A percentile compares a stretch with the other conserved stretches of the same genome.
phyloP scores from a whole-genome alignment of 2,797 vertebrate species.

The Chelon labrosus region DNA sequence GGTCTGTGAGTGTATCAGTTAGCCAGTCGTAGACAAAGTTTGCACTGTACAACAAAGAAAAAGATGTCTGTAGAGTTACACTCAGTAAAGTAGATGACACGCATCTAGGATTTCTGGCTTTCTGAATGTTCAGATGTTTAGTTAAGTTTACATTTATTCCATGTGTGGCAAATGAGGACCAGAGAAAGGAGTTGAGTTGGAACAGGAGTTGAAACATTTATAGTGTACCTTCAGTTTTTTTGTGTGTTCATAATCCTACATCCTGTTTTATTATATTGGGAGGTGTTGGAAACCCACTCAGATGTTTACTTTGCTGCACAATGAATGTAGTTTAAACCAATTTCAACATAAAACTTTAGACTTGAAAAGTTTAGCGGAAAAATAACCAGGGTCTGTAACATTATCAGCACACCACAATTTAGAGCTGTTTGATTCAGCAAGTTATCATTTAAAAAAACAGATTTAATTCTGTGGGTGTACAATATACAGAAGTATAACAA shows the following conservation, averaged over 20 bases:
- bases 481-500: neutral
- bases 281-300: neutral
- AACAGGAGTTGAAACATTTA: neutral
- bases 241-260: neutral
- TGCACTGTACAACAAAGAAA: neutral
- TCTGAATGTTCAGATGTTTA: neutral
- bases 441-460: neutral
- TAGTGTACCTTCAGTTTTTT: neutral
- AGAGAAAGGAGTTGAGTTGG: neutral
- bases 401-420: constrained; percentile 4
- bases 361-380: too few relatives aligned
- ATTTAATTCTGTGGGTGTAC: neutral
- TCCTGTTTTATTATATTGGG: neutral
- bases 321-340: neutral
- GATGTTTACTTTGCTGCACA: neutral
- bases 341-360: too few relatives aligned
- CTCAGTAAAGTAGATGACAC: neutral
- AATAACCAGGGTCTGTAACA: too few relatives aligned
- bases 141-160: neutral
- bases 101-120: neutral
- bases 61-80: constrained; percentile 2
- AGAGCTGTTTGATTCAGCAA: neutral
- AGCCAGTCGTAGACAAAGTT: neutral
- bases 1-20: neutral
- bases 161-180: neutral